These are phyloP conservation scores for Ptychobarbus kaznakovi DNA, from an alignment of 2,797 vertebrate genomes.

Conservation along the genomic window DNA sequence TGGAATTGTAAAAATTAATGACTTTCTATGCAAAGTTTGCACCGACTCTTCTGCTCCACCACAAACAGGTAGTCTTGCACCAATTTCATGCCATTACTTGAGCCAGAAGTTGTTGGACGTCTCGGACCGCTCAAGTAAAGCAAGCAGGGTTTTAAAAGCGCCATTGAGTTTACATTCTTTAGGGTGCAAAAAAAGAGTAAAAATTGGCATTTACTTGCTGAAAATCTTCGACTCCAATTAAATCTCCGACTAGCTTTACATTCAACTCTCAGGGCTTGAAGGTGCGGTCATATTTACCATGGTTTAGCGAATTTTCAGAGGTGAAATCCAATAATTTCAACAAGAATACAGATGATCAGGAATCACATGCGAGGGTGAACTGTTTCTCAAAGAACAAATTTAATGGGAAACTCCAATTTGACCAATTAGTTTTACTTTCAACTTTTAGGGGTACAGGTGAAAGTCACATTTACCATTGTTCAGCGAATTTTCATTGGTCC, in stretches of 20 bases:
- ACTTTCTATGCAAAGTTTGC: neutral
- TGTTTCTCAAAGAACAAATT: neutral
- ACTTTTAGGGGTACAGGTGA: neutral
- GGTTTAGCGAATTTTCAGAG: neutral
- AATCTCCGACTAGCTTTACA: neutral
- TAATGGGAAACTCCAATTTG: neutral
- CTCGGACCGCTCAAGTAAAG: neutral
- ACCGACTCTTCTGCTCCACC: neutral
- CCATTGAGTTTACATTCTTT: neutral
- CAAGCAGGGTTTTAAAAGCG: neutral
- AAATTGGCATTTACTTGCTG: neutral
- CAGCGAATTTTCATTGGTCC: neutral
- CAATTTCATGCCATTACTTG: neutral
- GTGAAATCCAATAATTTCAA: neutral
- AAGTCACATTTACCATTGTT: neutral
- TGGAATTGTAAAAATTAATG: neutral
- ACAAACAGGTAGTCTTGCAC: neutral
- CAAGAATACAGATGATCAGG: neutral
- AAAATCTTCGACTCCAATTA: neutral
- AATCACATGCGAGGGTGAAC: neutral
- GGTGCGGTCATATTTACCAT: neutral
- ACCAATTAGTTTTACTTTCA: neutral
- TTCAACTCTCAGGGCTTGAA: neutral
- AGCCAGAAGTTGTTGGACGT: neutral
- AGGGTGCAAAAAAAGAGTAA: neutral